Evolutionary conservation across 2,113 vertebrate genomes (phyloP), one percentile per base, ranked within the genome.

Genomic region (Esox niger): DNA sequence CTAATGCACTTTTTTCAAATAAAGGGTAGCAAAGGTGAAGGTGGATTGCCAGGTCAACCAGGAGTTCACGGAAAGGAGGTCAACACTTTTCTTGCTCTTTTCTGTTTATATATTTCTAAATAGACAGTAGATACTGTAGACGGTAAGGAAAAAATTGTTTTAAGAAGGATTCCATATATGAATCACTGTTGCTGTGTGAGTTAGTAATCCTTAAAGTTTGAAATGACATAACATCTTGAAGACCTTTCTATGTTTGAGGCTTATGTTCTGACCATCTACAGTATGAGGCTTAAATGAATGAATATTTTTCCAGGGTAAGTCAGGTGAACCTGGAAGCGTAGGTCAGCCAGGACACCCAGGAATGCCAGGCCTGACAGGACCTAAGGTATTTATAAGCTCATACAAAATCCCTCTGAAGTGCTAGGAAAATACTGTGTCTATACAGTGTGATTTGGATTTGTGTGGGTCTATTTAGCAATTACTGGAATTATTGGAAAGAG

Each of bases 1-100:
- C n/a, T 52, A 52, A 21, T 23, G 0, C 27, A 56, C 64, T 11
- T 13, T 73, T 79, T 4, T 64, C 26, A 30, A 64, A 66, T 81
- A n/a, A 75, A 98, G 97, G 97, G 97, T 21, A 92, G 52, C 82
- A 95, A 94, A 82, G 97, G 96, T 1, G 95, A 95, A 77, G 84
- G 76, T 81, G 97, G 95, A 84, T 78, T 78, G 63, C 89, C 89
- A 66, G 95, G 96, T 3, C 84, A 87, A 67, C 69, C 87, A 77
- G 96, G 97, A 69, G 52, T 69, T 46, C 66, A 86, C 69, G 97
- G 97, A 26, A 69, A 78, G 59, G 89, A 87, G 94, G 97, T 98
- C 92, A 59, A 59, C 57, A 86, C 81, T 72, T 77, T 27, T 20
- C 25, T 26, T 64, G n/a, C 20, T 77, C 9, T 17, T 57, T 25